Base-by-base conservation (phyloP, 2,797 vertebrate species). In the Sebastes jordani region DNA sequence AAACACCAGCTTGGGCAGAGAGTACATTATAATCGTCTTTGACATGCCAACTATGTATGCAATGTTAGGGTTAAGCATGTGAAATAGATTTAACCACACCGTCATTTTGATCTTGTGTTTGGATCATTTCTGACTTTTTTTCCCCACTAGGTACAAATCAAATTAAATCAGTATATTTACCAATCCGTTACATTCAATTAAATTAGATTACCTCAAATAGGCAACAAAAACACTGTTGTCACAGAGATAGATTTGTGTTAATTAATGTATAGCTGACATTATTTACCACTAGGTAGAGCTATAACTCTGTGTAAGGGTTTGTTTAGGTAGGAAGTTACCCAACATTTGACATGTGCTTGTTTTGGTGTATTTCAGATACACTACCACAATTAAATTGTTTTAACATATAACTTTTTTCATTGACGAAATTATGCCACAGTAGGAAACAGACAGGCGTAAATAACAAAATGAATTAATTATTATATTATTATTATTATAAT, bases 271-370 rank as follows among this genome's bases (percentile, higher is more conserved):
- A 71, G 30, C 4, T 2, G 1, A 61, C 84, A 25, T 1, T 3
- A 23, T 74, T 46, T 20, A 67, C 64, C 93, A 88, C 91, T 85
- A 63, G 3, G 88, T 58, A 88, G 89, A 1, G 86, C 84, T 87
- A 66, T n/a, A 88, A 20, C 70, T 65, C 66, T 34, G 22, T 71
- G 14, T 65, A 29, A 79, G 5, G 3, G 2, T 4, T 61, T 69
- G 18, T 36, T 76, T 3, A 27, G 46, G 5, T 11, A 36, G 9
- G 42, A 38, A 16, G 34, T 77, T 78, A 6, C 6, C 4, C 10
- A 64, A 60, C 11, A 16, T 46, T 18, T 46, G 14, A 46, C 42
- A 46, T 7, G 4, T 23, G 10, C 2, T 49, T 49, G 1, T 60
- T 71, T 9, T 23, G 18, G 4, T 68, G 11, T 49, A 8, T 74